A percentile compares a stretch with the other conserved stretches of the same genome.
These are phyloP conservation scores for Nowickia ferox DNA, from an alignment of 2,888 invertebrate genomes.

Conservation along the genomic window DNA sequence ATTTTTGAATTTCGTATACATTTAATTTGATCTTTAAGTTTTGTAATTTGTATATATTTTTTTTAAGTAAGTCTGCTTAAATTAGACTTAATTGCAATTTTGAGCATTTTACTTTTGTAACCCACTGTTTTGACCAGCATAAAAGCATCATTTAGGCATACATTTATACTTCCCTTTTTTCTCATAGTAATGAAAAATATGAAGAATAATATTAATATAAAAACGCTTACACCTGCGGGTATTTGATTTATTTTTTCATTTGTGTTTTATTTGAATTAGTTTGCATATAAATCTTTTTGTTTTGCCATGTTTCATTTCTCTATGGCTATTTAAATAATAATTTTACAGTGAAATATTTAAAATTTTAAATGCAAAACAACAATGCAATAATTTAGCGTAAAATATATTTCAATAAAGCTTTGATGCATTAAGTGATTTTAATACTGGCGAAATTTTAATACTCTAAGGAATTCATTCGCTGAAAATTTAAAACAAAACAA, in stretches of 20 bases:
- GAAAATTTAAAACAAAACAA: not conserved
- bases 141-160: too few relatives aligned
- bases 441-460: not conserved
- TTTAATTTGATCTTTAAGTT: too few relatives aligned
- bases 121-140: not conserved
- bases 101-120: not conserved
- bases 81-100: not conserved
- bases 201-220: constrained; percentile 1
- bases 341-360: constrained; percentile 47
- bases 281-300: constrained; percentile 35
- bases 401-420: not conserved
- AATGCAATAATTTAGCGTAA: not conserved
- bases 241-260: constrained; percentile 66
- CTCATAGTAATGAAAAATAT: not conserved
- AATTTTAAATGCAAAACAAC: constrained; percentile 22
- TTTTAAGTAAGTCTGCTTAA: not conserved
- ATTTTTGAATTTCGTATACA: too few relatives aligned
- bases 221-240: constrained; percentile 49
- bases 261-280: constrained; percentile 54
- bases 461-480: not conserved
- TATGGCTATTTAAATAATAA: constrained; percentile 60
- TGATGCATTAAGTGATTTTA: constrained; percentile 19
- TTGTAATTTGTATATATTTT: too few relatives aligned
- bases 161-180: not conserved
- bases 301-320: constrained; percentile 17